Evolutionary conservation across 2,888 invertebrate genomes (phyloP), one percentile per base, ranked within the genome.

Genomic region (Marronus borbonicus): DNA sequence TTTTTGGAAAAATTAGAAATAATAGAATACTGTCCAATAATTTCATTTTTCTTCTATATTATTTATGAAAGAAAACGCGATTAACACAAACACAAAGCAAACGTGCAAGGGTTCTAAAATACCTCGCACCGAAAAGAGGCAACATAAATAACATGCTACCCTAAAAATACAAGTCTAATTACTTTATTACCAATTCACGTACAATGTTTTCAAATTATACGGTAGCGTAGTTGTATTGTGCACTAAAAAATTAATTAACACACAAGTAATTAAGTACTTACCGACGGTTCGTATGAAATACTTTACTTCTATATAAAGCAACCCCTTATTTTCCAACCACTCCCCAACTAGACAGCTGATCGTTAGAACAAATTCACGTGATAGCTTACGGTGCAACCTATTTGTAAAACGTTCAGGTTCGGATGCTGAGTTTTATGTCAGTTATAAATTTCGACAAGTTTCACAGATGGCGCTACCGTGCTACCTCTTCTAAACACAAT

Each of bases 341-440:
- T 88, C 88, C 88, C 88, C 87, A 86, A 82, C 84, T 28, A 68
- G 86, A 87, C 88, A 88, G 88, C 88, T 88, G 88, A 88, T 88
- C 88, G 86, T 87, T 87, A 87, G 77, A 85, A 82, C 81, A 83
- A 83, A 86, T 87, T 87, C 88, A 88, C 88, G 88, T 88, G 88
- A 88, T 86, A 85, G 82, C 80, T 79, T 77, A 79, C 84, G 82
- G 81, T 84, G 86, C 83, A 83, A 84, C 79, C 82, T 82, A 39
- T 65, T 65, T 68, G 31, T 20, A 58, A 68, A 66, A 28, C 62
- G 60, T 60, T 60, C 39, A 60, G 24, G 60, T 60, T 60, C 20
- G 44, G 24, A 58, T 70, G 70, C 70, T 20, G 20, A 14, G 50
- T 50, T 55, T 70, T 4, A 20, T 20, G 28, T 49, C 14, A 31